Conservation (phyloP, 2,888 invertebrate species). For the Cephus runcator region DNA sequence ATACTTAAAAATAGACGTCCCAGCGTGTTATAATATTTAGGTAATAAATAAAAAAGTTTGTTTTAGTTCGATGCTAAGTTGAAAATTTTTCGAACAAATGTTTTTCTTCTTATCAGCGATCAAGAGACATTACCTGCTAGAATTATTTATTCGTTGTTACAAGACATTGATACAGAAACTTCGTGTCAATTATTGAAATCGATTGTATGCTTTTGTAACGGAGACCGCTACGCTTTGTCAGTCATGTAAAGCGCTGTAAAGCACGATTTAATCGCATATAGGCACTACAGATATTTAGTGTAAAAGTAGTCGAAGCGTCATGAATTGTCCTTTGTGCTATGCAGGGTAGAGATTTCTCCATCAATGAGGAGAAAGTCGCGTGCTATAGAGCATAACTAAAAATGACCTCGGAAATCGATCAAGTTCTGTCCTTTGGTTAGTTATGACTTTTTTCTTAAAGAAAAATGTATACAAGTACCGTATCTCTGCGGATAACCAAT, state of each 20-base stretch:
- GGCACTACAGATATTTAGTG: neutral
- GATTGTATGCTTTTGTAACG: neutral
- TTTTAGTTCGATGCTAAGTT: neutral
- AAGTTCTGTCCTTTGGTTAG: neutral
- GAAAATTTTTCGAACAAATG: neutral
- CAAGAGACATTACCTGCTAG: neutral
- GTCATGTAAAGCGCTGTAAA: neutral
- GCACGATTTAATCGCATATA: neutral
- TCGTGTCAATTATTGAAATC: neutral
- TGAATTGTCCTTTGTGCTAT: neutral
- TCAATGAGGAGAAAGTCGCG: conserved; percentile 33
- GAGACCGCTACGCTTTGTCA: neutral
- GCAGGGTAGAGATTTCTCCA: conserved; percentile 20
- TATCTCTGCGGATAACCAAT: neutral
- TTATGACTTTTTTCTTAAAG: neutral
- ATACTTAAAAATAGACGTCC: neutral
- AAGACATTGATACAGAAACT: neutral
- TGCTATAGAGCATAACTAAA: neutral
- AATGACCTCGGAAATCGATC: neutral
- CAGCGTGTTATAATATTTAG: neutral
- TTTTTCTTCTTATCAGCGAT: neutral
- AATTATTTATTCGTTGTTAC: neutral
- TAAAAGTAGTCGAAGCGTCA: neutral
- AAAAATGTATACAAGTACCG: neutral
- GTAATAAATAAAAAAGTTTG: neutral